Percentiles rank a stretch among this genome's conserved stretches.
Conservation (phyloP, 2,888 invertebrate genomes). For the Syritta pipiens region DNA sequence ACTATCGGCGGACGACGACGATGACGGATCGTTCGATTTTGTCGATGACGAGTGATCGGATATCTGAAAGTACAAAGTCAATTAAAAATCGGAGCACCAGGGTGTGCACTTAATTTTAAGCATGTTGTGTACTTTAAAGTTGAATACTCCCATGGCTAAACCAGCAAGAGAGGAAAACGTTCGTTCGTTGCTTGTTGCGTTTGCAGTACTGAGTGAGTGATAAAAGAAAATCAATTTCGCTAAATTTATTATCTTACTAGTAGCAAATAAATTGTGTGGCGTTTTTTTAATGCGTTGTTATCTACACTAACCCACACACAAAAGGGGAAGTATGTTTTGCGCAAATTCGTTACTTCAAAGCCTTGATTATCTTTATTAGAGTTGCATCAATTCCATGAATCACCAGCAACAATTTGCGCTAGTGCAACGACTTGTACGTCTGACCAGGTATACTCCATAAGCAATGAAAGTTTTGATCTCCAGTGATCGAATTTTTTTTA, state of each 20-base stretch:
- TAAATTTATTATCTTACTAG: constrained; percentile 18
- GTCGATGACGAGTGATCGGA: constrained; percentile 75
- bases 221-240: constrained; percentile 3
- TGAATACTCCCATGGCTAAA: constrained; percentile 3
- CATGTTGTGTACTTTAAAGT: not conserved
- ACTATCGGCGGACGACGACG: constrained; percentile 73
- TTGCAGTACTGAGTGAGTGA: not conserved
- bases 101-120: no score
- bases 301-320: constrained; percentile 1
- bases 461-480: no score
- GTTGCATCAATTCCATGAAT: constrained; percentile 28
- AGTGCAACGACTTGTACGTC: no score
- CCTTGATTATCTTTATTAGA: constrained; percentile 15
- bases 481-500: no score
- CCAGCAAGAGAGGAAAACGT: not conserved
- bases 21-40: constrained; percentile 74
- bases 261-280: constrained; percentile 22
- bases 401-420: not conserved
- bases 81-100: no score
- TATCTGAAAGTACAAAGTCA: constrained; percentile 71
- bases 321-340: not conserved
- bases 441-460: no score
- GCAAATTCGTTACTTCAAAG: no score
- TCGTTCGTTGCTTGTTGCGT: not conserved
- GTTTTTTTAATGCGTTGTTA: constrained; percentile 15